Evolutionary conservation across 2,888 invertebrate genomes (phyloP), one percentile per base, ranked within the genome.

Genomic region (Phorcus lineatus): DNA sequence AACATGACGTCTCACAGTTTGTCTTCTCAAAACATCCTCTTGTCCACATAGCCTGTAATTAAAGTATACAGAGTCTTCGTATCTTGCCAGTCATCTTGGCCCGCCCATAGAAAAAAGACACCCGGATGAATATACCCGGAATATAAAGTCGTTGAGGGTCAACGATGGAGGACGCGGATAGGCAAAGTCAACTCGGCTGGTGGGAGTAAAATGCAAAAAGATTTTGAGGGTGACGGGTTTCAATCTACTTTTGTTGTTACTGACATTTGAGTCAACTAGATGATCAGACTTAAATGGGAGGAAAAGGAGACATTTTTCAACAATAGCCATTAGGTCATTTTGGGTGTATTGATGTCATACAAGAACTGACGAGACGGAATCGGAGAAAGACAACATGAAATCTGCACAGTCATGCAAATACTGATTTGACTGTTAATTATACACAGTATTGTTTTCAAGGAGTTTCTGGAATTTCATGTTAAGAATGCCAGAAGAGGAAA

Each of bases 141-240:
- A 62, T 24, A 62, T 28, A 6, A 16, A 28, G 62, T 24, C 62
- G 62, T 24, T 24, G 62, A 28, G 62, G 62, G 19, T 57, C 57
- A 57, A 19, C 19, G 24, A 19, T n/a, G 19, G 24, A 24, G 57
- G 57, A n/a, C 19, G 17, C 19, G 57, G 24, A 24, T 24, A 28
- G 13, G 47, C 11, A 47, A 47, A 47, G 47, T 47, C 47, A 47
- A 13, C 28, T 62, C 24, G 62, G 22, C 0, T 62, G 17, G 19
- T 7, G 24, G 57, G 57, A n/a, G 11, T 19, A 22, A 11, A 62
- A 22, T n/a, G 9, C 62, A 28, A 24, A 11, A 24, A 62, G 28
- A 62, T 62, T 62, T 62, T 62, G 62, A 24, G 62, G 62, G 62
- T 62, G 24, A 62, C 62, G 24, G 62, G 28, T 28, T 62, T 62